Evolutionary conservation across 1,140 invertebrate species (phyloP), one percentile per base, ranked within the genome.

Genomic region (Zaprionus kolodkinae): DNA sequence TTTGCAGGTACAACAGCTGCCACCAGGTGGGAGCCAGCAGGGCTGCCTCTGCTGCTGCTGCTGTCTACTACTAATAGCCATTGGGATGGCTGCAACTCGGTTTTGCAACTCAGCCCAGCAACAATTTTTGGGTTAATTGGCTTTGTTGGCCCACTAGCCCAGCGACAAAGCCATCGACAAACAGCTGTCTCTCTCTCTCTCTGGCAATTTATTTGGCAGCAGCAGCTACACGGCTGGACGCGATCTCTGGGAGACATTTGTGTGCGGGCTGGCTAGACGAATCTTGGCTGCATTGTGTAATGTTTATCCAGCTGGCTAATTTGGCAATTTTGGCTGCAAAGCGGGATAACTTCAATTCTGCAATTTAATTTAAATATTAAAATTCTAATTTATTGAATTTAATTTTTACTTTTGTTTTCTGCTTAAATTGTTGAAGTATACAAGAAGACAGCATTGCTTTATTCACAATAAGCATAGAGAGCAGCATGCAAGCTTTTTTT

Each of bases 71-170:
- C 64, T 73, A 63, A 69, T 74, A 66, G 54, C 59, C 52, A 69
- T 63, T 63, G 59, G 70, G 64, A 74, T 25, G 43, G 33, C 36
- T 17, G 35, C 27, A 52, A 13, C 52, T 56, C 35, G 38, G 40
- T 56, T 55, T 62, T 62, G 56, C 27, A 73, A 61, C 21, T 2
- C 21, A 21, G 71, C 65, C 71, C 64, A 68, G 67, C 65, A 69
- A 69, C 17, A 21, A 50, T 17, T 74, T 70, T 74, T 69, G 60
- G 72, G 60, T 75, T 75, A 75, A 75, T 75, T 75, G 72, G 72
- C 72, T 70, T 59, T 75, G 72, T 64, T 75, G 72, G 45, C 72
- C 72, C 36, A 71, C 59, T 71, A 38, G 55, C 30, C 55, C 11
- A 30, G 30, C 12, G 50, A 52, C 17, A 13, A 13, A 30, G 55